These are phyloP conservation scores for Hydrophis major DNA, from an alignment of 2,797 vertebrate species.

Conservation along the genomic window DNA sequence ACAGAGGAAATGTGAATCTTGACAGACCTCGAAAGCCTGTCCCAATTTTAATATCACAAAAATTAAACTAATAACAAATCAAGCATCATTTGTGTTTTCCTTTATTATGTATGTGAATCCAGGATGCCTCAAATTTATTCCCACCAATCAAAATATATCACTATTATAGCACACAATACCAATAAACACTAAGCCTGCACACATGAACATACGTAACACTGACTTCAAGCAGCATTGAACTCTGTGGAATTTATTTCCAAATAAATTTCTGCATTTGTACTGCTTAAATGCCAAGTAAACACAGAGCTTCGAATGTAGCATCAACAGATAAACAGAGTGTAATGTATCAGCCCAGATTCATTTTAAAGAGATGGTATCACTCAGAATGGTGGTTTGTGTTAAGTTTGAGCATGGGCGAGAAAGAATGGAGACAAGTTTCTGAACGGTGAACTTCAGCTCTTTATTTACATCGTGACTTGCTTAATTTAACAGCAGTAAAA, in stretches of 20 bases:
- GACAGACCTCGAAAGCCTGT: neutral
- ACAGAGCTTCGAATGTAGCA: neutral
- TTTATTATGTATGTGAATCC: neutral
- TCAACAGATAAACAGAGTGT: neutral
- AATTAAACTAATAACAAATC: neutral
- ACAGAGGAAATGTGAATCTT: too few relatives aligned
- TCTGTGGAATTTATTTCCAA: neutral
- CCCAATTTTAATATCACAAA: neutral
- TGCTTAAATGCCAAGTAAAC: neutral
- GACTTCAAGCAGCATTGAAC: neutral
- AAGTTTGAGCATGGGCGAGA: too few relatives aligned
- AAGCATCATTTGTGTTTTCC: neutral
- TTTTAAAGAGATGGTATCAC: neutral
- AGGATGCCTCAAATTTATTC: neutral
- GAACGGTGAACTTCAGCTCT: too few relatives aligned
- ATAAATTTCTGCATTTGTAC: neutral
- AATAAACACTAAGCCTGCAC: neutral
- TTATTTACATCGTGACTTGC: too few relatives aligned
- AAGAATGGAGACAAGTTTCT: too few relatives aligned
- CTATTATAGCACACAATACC: neutral
- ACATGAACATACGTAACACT: neutral
- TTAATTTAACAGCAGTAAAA: too few relatives aligned
- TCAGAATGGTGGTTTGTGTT: neutral
- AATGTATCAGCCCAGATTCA: neutral
- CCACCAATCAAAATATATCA: neutral